Evolutionary conservation across 2,888 invertebrate species (phyloP), one percentile per base, ranked within the genome.

Genomic region (Panzeria rudis): DNA sequence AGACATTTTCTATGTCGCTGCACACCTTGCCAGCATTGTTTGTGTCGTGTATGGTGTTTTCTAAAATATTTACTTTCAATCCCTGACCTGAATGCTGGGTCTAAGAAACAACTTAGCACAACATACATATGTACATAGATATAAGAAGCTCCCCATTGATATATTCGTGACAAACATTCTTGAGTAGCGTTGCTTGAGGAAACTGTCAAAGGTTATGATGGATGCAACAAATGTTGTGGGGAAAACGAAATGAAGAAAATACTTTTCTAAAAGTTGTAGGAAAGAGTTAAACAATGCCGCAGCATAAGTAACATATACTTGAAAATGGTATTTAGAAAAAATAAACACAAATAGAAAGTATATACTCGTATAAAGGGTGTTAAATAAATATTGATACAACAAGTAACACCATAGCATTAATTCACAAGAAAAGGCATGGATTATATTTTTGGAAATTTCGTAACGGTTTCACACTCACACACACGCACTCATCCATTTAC

Each of bases 181-280:
- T 13, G 23, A 52, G 11, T 13, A 47, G 8, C 3, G 29, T 1
- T n/a, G 23, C 32, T 66, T n/a, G 56, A 17, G 47, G 44, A 77
- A 77, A 29, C 32, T 47, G 56, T 56, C 47, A 59, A 47, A 76
- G 66, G 47, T 47, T 68, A 47, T 35, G 56, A n/a, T 35, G 32
- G 56, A n/a, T 35, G 32, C 20, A 32, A 56, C 15, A 73, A 73
- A 47, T 35, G 32, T 61, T 59, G 32, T 35, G 8, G 23, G 20
- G 32, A 5, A 15, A 50, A 61, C 6, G 44, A 20, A 20, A 61
- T 32, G 23, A 29, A 35, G 15, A 38, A 29, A 47, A 25, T 44
- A 44, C 17, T 15, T 41, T 44, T 44, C 5, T 17, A 15, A 47
- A 44, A 20, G 5, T 20, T 11, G 52, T 68, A 17, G n/a, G 56